Evolutionary conservation across 2,113 vertebrate species (phyloP).

Genomic region (Bombycilla garrulus): DNA sequence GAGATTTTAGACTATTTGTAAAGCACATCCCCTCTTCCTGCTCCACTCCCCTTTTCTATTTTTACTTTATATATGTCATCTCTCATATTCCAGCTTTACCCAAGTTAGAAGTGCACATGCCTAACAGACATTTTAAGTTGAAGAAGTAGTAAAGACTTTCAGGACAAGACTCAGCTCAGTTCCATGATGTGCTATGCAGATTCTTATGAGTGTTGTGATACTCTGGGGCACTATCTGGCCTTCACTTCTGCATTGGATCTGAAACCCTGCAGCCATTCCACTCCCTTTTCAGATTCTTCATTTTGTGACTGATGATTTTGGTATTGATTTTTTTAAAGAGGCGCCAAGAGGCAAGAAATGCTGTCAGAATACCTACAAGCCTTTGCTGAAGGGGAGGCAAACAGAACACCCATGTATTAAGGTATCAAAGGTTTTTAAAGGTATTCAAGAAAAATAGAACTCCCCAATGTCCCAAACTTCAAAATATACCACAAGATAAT

Average conservation of each 20-base stretch:
- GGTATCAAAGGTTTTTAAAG: too few species aligned
- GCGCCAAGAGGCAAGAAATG: not conserved
- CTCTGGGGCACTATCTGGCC: not conserved
- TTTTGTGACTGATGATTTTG: not conserved
- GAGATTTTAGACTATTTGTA: not conserved
- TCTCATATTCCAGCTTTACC: not conserved
- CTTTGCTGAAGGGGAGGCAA: not conserved
- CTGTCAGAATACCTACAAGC: not conserved
- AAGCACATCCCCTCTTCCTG: not conserved
- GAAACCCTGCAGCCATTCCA: not conserved
- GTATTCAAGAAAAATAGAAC: not conserved
- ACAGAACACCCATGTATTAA: not conserved
- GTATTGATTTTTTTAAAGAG: not conserved
- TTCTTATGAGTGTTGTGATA: not conserved
- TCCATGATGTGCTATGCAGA: not conserved
- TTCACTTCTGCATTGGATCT: not conserved
- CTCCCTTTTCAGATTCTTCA: not conserved
- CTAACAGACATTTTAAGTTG: not conserved
- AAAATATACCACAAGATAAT: not conserved
- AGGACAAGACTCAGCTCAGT: not conserved
- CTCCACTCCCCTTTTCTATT: not conserved
- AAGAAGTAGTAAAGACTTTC: not conserved
- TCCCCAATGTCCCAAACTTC: rapidly evolving
- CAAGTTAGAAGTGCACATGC: not conserved
- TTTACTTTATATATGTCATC: not conserved